Evolutionary conservation across 1,140 invertebrate genomes (phyloP), one percentile per base, ranked within the genome.

Genomic region (Cecropterus lyciades): DNA sequence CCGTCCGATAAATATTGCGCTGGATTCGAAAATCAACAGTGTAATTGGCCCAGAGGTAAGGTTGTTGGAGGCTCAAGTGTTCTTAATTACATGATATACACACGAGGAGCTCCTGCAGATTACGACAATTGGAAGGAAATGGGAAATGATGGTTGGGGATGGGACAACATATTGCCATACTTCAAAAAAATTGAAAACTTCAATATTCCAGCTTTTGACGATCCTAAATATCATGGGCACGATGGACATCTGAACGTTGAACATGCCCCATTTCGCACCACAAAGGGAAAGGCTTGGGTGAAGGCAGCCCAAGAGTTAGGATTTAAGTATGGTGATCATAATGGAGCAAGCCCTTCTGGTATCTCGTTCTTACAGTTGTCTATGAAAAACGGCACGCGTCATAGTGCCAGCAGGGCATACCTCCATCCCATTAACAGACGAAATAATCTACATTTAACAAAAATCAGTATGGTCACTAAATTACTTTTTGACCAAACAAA

Each of bases 21-120:
- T 11, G 93, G 93, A 1, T 94, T 94, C 77, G 93, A 93, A 52
- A 93, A 94, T 53, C 92, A 93, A 59, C 92, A 91, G 20, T 94
- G 96, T 79, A 95, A 95, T 60, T 96, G 94, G 94, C 95, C 96
- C 0, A 89, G 95, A 52, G 96, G 96, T 1, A 97, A 96, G 83
- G 95, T 96, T 0, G 93, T 97, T 75, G 97, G 97, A 7, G 97
- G 98, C 0, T 97, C 96, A 0, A 97, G 96, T 46, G 96, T 96
- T 0, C 85, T 98, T 0, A 98, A 99, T 80, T 98, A 97, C 67
- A 97, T 99, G 98, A 97, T 98, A 42, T 98, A 98, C 71, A 96
- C 97, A 0, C 95, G 98, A 73, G 97, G 97, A 4, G 88, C 96
- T 77, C 91, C 94, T 4, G 75, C 80, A 8, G 96, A 98, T 80